Evolutionary conservation across 2,888 invertebrate genomes (phyloP), one percentile per base, ranked within the genome.

Genomic region (Scrobipalpa costella): DNA sequence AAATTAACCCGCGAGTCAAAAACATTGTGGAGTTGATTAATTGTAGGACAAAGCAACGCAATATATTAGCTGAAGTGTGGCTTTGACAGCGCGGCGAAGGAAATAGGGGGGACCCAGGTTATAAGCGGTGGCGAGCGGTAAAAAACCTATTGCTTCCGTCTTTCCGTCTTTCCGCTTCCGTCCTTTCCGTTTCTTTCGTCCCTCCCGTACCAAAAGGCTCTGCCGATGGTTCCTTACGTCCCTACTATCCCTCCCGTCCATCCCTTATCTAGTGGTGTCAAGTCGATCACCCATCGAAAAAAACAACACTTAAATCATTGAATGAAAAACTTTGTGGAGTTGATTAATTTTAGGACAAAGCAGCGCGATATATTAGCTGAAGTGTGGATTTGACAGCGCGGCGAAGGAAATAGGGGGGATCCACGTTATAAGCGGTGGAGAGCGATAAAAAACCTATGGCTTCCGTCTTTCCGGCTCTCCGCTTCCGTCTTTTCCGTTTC

Each of bases 341-440:
- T 80, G 89, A 90, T 90, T 89, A 90, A 90, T 90, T 80, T 76
- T 66, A 75, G 83, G 79, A 88, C 86, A 88, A 86, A 88, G 86
- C 82, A 73, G 77, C 73, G 77, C 83, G 78, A 87, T 89, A 88
- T 87, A 86, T 85, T 86, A 85, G 73, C 74, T 68, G 75, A 72
- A 78, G 83, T 71, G 80, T 86, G 86, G 71, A 69, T 75, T 77
- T 87, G 88, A 87, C 88, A 86, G n/a, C n/a, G 71, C 71, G 76
- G 81, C 82, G 81, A 71, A 70, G 71, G 70, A 71, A 72, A 63
- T 67, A 63, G 67, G 55, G 33, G 17, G 59, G 50, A 17, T 7
- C 7, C 7, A 21, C 2, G 50, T 50, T 9, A 50, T 9, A 19
- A 50, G 50, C 15, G 47, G 19, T 6, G 17, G 47, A 15, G 47